These are phyloP conservation scores for Teleopsis dalmanni DNA, from an alignment of 1,140 invertebrate genomes.

Conservation along the genomic window DNA sequence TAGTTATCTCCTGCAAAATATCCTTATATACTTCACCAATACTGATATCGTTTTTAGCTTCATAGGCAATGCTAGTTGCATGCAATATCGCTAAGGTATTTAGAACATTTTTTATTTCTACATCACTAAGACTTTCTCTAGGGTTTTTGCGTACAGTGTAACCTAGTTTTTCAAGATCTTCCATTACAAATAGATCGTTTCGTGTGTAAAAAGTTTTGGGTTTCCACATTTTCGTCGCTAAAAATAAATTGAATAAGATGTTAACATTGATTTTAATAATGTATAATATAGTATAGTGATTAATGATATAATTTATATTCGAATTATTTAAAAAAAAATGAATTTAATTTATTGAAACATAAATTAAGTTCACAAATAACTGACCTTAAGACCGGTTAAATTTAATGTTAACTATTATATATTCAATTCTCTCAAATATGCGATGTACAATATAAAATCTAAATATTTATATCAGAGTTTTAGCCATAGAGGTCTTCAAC, in stretches of 20 bases:
- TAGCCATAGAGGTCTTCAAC: too few species aligned
- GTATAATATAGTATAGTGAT: too few species aligned
- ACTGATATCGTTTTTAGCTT: slow-evolving; percentile 13
- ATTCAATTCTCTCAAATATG: too few species aligned
- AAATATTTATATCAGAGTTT: too few species aligned
- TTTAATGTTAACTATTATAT: too few species aligned
- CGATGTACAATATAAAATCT: too few species aligned
- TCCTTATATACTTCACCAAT: slow-evolving; percentile 27
- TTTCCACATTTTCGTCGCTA: slow-evolving; percentile 26
- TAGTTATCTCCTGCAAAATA: slow-evolving; percentile 24
- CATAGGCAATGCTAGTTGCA: slow-evolving; percentile 38
- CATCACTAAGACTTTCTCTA: slow-evolving; percentile 9
- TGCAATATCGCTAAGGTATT: slow-evolving; percentile 41
- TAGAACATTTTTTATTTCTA: slow-evolving; percentile 23
- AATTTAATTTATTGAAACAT: too few species aligned
- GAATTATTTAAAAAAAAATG: too few species aligned
- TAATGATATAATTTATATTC: too few species aligned
- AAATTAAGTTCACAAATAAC: too few species aligned
- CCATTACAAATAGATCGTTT: slow-evolving; percentile 38
- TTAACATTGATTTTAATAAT: too few species aligned
- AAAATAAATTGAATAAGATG: background rate
- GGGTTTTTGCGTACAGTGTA: slow-evolving; percentile 16
- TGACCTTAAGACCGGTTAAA: too few species aligned
- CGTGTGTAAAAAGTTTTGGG: slow-evolving; percentile 33
- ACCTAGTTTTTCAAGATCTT: slow-evolving; percentile 27